phyloP scores from a whole-genome alignment of 2,113 vertebrate species.

The Acinonyx jubatus region DNA sequence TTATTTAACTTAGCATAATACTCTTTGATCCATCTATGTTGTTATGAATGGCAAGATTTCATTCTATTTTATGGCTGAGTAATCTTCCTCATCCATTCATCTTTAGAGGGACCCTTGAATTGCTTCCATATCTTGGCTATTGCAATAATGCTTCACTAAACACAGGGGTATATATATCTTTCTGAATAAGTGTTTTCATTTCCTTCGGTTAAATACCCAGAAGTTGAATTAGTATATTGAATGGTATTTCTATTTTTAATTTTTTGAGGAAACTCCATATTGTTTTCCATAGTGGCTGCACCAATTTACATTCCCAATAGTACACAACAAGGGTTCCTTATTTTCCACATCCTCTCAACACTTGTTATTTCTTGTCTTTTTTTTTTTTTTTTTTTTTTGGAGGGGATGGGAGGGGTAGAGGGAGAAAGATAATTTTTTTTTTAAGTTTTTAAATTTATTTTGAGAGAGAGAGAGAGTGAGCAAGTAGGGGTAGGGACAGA shows the following conservation, averaged over 20 bases:
- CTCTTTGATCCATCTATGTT: neutral
- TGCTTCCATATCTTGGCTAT: no score
- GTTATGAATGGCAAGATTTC: neutral
- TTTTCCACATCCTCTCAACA: neutral
- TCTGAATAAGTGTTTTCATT: neutral
- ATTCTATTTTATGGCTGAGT: neutral
- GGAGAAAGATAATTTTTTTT: no score
- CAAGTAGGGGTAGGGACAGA: no score
- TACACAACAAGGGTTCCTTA: neutral
- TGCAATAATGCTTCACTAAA: neutral
- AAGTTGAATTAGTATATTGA: neutral
- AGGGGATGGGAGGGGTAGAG: no score
- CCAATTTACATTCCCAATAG: no score
- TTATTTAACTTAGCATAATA: neutral
- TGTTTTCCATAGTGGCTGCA: no score
- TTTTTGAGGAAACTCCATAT: no score
- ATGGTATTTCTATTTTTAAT: neutral
- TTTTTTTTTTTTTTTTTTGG: no score
- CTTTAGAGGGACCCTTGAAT: neutral
- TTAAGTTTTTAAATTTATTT: no score
- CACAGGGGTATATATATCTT: neutral
- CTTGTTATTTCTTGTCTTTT: neutral
- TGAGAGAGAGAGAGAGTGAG: no score
- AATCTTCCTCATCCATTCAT: neutral
- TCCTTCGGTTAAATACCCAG: neutral